Conservation (phyloP, 2,797 vertebrate species). For the Clarias fuscus region DNA sequence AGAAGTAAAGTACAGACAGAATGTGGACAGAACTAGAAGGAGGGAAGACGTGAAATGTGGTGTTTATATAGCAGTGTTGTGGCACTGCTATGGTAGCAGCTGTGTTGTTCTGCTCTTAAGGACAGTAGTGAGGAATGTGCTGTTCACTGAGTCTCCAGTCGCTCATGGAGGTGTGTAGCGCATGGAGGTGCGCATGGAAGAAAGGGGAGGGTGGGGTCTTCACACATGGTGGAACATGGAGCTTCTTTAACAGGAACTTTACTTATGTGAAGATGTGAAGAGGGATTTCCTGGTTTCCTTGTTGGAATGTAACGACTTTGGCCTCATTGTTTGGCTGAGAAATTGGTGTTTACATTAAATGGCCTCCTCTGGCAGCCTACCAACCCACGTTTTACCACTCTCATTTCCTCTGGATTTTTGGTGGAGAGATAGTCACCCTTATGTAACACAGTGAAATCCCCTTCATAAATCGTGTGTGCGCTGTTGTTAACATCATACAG, state of each 20-base stretch:
- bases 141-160: conserved; percentile 15
- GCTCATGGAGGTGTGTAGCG: neutral
- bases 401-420: conserved; percentile 58
- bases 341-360: conserved; percentile 57
- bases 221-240: neutral
- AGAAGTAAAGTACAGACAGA: conserved; percentile 57
- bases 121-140: conserved; percentile 2
- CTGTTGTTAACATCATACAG: conserved; percentile 47
- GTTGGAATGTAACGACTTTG: conserved; percentile 40
- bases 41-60: conserved; percentile 18
- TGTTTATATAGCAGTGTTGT: conserved; percentile 35
- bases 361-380: conserved; percentile 38
- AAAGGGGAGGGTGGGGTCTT: neutral
- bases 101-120: conserved; percentile 16
- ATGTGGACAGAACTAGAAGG: neutral
- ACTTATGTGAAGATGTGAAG: neutral
- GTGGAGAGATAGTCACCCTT: conserved; percentile 54
- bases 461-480: conserved; percentile 21
- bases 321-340: conserved; percentile 42
- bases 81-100: conserved; percentile 31
- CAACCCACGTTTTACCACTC: conserved; percentile 51
- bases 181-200: too few species aligned
- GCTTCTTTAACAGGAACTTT: neutral
- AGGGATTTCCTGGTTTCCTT: conserved; percentile 7
- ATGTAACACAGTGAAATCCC: conserved; percentile 54